Percentiles rank a stretch among this genome's conserved stretches.
phyloP scores from a whole-genome alignment of 1,140 invertebrate species.

The Colletes gigas region DNA sequence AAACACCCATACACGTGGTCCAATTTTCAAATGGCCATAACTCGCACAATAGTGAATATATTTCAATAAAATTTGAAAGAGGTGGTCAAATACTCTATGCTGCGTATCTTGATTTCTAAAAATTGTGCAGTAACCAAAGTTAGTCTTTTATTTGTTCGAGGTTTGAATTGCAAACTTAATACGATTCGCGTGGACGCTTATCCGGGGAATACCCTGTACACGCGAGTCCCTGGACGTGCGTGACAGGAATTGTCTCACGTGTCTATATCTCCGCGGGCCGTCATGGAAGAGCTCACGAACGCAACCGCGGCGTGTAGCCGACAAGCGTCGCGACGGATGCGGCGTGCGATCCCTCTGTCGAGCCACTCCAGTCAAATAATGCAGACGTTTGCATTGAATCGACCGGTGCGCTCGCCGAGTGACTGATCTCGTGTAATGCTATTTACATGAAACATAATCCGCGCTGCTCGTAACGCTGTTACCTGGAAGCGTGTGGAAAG shows the following conservation, averaged over 20 bases:
- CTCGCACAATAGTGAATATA: too few relatives aligned
- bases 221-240: neutral
- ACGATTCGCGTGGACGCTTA: neutral
- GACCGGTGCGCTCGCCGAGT: slow-evolving; percentile 20
- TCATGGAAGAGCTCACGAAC: neutral
- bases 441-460: slow-evolving; percentile 61
- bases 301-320: neutral
- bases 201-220: neutral
- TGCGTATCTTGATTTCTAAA: too few relatives aligned
- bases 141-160: too few relatives aligned
- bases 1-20: too few relatives aligned
- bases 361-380: slow-evolving; percentile 34
- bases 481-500: slow-evolving; percentile 2
- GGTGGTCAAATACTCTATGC: too few relatives aligned
- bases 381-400: slow-evolving; percentile 56
- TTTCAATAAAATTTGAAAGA: too few relatives aligned
- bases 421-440: slow-evolving; percentile 51
- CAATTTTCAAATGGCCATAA: too few relatives aligned
- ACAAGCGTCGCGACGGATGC: slow-evolving; percentile 19
- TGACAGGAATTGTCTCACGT: slow-evolving; percentile 13
- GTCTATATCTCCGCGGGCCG: neutral
- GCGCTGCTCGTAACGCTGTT: slow-evolving; percentile 19
- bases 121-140: too few relatives aligned
- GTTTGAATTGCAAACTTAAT: too few relatives aligned
- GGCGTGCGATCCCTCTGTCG: slow-evolving; percentile 16